Evolutionary conservation across 2,888 invertebrate species (phyloP).

Genomic region (Zaprionus bogoriensis): DNA sequence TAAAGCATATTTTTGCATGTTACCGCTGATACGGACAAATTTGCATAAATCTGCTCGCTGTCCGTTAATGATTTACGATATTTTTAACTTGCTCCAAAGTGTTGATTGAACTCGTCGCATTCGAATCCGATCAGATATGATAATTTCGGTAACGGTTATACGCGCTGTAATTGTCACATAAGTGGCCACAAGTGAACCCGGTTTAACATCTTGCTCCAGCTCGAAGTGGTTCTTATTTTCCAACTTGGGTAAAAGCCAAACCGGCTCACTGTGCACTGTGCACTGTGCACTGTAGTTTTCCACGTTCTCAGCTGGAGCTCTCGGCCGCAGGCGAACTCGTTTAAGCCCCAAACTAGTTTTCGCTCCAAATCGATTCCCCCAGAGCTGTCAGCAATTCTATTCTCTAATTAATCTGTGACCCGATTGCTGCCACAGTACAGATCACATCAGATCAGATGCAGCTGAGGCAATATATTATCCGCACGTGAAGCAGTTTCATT

Average conservation of each 20-base stretch:
- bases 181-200: neutral
- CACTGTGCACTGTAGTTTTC: constrained; percentile 28
- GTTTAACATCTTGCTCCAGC: too few relatives aligned
- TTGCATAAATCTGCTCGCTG: neutral
- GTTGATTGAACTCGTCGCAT: neutral
- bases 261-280: constrained; percentile 11
- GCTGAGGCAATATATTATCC: neutral
- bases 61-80: neutral
- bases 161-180: neutral
- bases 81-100: neutral
- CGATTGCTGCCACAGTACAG: too few relatives aligned
- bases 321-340: constrained; percentile 23
- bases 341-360: constrained; percentile 42
- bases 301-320: constrained; percentile 13
- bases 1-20: constrained; percentile 1
- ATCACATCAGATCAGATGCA: too few relatives aligned
- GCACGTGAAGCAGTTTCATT: neutral
- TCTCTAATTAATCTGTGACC: too few relatives aligned
- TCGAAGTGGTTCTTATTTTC: neutral
- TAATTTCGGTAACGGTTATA: neutral
- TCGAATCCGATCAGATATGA: neutral
- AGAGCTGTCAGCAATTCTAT: constrained; percentile 1
- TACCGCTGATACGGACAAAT: neutral
- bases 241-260: neutral
- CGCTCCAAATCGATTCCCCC: constrained; percentile 7